phyloP scores from a whole-genome alignment of 1,140 invertebrate species.

The Andrena cerasifolii region DNA sequence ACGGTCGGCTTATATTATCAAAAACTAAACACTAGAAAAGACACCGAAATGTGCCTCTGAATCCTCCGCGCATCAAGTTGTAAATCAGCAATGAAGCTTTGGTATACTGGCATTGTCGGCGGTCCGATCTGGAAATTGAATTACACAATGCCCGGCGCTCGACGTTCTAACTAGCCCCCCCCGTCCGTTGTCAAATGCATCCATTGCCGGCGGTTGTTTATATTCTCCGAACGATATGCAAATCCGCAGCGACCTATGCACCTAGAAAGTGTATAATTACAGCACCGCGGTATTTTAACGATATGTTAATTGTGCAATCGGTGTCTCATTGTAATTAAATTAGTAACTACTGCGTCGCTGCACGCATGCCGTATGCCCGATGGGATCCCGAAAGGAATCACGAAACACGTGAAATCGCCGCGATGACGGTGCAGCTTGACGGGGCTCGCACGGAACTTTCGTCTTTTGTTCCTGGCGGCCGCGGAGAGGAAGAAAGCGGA shows the following conservation, averaged over 20 bases:
- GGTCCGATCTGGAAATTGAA: neutral
- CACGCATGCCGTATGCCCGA: conserved; percentile 13
- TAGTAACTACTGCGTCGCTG: conserved; percentile 40
- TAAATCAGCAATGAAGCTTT: neutral
- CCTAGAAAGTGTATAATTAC: conserved; percentile 55
- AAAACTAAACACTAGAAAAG: too few relatives aligned
- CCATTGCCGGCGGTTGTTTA: conserved; percentile 16
- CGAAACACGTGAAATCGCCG: conserved; percentile 11
- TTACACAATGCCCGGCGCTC: conserved; percentile 7
- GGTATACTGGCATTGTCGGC: neutral
- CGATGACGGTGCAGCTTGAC: too few relatives aligned
- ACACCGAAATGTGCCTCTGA: neutral
- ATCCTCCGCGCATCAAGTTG: neutral
- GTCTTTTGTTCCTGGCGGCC: conserved; percentile 12
- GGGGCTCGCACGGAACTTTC: conserved; percentile 32
- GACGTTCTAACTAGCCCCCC: conserved; percentile 26
- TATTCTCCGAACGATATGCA: conserved; percentile 41
- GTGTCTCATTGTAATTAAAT: conserved; percentile 54
- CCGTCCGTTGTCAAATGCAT: conserved; percentile 40
- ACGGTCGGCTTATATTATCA: too few relatives aligned
- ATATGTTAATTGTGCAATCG: conserved; percentile 53
- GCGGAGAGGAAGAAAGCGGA: neutral
- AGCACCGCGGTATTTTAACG: conserved; percentile 49
- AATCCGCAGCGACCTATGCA: conserved; percentile 41
- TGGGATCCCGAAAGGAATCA: neutral